These are phyloP conservation scores for Cassiopea andromeda DNA, from an alignment of 30 jellyfish, hydroid and myxozoan genomes.

Conservation along the genomic window DNA sequence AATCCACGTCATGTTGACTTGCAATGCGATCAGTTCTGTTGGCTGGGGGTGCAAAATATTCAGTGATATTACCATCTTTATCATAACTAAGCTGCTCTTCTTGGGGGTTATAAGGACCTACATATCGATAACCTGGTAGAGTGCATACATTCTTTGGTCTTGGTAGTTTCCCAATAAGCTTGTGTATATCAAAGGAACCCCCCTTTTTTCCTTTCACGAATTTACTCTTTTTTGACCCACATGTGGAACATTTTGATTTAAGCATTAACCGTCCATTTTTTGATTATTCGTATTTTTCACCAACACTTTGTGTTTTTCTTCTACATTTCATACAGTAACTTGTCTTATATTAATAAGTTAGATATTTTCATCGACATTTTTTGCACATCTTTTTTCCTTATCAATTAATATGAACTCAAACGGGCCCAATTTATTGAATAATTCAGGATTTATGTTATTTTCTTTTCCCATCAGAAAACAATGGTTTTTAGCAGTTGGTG, in stretches of 20 bases:
- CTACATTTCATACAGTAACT: slow-evolving; percentile 52
- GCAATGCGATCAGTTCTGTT: too few species aligned
- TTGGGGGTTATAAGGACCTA: too few species aligned
- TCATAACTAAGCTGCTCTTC: too few species aligned
- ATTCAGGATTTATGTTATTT: slow-evolving; percentile 20
- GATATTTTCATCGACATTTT: slow-evolving; percentile 48
- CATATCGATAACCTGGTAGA: neutral
- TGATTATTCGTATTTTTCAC: slow-evolving; percentile 19
- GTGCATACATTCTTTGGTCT: neutral
- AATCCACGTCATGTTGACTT: too few species aligned
- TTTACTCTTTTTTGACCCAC: neutral
- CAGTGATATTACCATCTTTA: too few species aligned
- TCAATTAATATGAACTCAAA: slow-evolving; percentile 32
- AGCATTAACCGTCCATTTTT: slow-evolving; percentile 44
- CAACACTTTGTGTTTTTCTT: slow-evolving; percentile 13
- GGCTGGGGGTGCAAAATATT: too few species aligned
- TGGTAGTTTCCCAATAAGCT: neutral
- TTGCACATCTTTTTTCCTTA: slow-evolving; percentile 33
- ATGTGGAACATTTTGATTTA: slow-evolving; percentile 33
- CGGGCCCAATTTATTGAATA: slow-evolving; percentile 39
- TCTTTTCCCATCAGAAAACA: slow-evolving; percentile 37
- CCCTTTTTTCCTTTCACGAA: neutral
- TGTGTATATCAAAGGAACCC: neutral
- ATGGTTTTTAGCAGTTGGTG: slow-evolving; percentile 46
- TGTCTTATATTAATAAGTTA: slow-evolving; percentile 29